A percentile compares a stretch with the other conserved stretches of the same genome.
phyloP scores from a whole-genome alignment of 2,797 vertebrate species.

The Pangasius macronema region DNA sequence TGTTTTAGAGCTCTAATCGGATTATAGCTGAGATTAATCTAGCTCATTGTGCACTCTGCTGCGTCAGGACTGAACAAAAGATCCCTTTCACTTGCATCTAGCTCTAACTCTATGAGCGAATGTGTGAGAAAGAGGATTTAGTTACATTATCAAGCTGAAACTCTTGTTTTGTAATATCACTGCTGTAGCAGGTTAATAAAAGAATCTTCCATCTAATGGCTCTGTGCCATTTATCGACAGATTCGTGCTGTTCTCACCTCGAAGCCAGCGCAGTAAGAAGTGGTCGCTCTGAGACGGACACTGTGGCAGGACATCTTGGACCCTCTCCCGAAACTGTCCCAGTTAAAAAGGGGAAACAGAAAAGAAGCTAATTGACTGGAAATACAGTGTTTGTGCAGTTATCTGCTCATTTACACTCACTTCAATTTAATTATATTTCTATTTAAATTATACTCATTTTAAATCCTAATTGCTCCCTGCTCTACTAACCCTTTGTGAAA shows the following conservation, averaged over 20 bases:
- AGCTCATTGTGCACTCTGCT: slow-evolving; percentile 45
- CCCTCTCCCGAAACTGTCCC: slow-evolving; percentile 83
- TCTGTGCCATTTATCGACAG: not conserved
- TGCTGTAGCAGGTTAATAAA: not conserved
- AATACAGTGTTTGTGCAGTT: not conserved
- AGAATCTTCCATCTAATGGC: not conserved
- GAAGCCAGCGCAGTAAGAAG: slow-evolving; percentile 92
- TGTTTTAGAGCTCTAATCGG: slow-evolving; percentile 61
- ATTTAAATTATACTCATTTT: not conserved
- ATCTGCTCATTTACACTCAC: not conserved
- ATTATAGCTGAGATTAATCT: slow-evolving; percentile 69
- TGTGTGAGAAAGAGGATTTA: not conserved
- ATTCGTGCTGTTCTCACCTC: slow-evolving; percentile 74
- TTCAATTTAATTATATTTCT: not conserved
- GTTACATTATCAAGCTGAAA: not conserved
- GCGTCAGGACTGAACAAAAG: slow-evolving; percentile 41
- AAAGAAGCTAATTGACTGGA: not conserved
- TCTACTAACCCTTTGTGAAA: not conserved
- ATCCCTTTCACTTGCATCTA: slow-evolving; percentile 30
- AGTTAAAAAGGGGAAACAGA: slow-evolving; percentile 19
- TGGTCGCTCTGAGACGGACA: slow-evolving; percentile 87
- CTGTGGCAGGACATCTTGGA: slow-evolving; percentile 83
- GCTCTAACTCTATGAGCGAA: not conserved
- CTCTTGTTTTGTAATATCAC: not conserved
- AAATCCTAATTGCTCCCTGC: not conserved